Percentiles rank a stretch among this genome's conserved stretches.
phyloP scores from a whole-genome alignment of 2,797 vertebrate genomes.

The Acipenser ruthenus region DNA sequence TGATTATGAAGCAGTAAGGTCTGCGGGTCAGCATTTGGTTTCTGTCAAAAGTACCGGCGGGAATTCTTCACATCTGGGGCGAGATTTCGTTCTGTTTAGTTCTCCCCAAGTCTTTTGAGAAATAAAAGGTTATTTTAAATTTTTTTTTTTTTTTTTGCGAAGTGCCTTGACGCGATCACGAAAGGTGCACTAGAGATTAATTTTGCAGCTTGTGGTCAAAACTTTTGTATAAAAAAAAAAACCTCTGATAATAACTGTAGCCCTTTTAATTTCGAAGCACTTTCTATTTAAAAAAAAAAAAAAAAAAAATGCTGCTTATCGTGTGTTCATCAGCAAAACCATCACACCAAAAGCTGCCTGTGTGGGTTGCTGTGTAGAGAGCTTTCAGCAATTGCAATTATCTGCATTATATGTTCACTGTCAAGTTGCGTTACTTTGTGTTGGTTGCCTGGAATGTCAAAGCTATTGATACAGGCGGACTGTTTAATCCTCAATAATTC shows the following conservation, averaged over 20 bases:
- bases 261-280: too few species aligned
- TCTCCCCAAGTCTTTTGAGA: neutral
- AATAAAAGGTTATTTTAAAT: too few species aligned
- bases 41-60: neutral
- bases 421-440: too few species aligned
- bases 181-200: too few species aligned
- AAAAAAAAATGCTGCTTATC: too few species aligned
- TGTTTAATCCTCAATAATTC: conserved; percentile 61
- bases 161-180: too few species aligned
- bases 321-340: too few species aligned
- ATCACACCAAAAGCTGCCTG: conserved; percentile 2
- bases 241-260: too few species aligned
- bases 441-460: conserved; percentile 47
- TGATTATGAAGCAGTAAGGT: neutral
- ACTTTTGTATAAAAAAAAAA: too few species aligned
- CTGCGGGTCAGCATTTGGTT: neutral
- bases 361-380: neutral
- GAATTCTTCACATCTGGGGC: neutral
- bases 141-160: too few species aligned
- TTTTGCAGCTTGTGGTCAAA: too few species aligned
- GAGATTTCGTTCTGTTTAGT: neutral
- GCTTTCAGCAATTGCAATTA: neutral
- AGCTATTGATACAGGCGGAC: conserved; percentile 17
- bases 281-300: too few species aligned
- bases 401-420: neutral